These are phyloP conservation scores for Haliclystus octoradiatus DNA, from an alignment of 30 jellyfish, hydroid and myxozoan species.

Conservation along the genomic window DNA sequence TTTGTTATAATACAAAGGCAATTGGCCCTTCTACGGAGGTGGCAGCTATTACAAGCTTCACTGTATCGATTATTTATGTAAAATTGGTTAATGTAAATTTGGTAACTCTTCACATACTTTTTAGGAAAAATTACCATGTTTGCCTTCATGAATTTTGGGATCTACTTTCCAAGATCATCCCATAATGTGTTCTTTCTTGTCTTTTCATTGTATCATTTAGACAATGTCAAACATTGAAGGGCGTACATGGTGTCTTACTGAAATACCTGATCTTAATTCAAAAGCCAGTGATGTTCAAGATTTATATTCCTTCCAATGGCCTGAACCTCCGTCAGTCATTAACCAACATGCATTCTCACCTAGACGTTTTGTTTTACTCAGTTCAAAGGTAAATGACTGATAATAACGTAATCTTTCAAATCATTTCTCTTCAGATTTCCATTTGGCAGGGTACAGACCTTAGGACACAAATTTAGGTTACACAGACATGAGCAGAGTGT, in stretches of 20 bases:
- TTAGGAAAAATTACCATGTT: background rate
- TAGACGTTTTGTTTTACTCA: slow-evolving; percentile 65
- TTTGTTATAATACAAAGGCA: too few relatives aligned
- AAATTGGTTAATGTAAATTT: background rate
- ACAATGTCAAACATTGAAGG: slow-evolving; percentile 55
- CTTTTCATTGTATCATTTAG: too few relatives aligned
- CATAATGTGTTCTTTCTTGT: background rate
- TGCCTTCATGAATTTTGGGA: background rate
- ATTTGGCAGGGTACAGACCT: too few relatives aligned
- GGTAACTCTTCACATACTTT: background rate
- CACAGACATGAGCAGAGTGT: too few relatives aligned
- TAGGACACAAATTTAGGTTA: too few relatives aligned
- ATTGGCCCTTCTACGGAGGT: too few relatives aligned
- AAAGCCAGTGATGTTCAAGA: slow-evolving; percentile 25
- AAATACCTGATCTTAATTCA: slow-evolving; percentile 64
- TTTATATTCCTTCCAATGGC: slow-evolving; percentile 49
- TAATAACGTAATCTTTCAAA: too few relatives aligned
- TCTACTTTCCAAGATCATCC: background rate
- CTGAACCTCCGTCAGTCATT: slow-evolving; percentile 80
- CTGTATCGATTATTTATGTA: too few relatives aligned
- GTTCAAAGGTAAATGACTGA: slow-evolving; percentile 77
- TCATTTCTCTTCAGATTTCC: too few relatives aligned
- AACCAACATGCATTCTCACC: slow-evolving; percentile 76
- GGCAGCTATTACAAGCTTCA: too few relatives aligned
- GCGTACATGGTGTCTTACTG: slow-evolving; percentile 87